Base-by-base conservation (phyloP, 2,797 vertebrate genomes). In the Cossypha dichroa region DNA sequence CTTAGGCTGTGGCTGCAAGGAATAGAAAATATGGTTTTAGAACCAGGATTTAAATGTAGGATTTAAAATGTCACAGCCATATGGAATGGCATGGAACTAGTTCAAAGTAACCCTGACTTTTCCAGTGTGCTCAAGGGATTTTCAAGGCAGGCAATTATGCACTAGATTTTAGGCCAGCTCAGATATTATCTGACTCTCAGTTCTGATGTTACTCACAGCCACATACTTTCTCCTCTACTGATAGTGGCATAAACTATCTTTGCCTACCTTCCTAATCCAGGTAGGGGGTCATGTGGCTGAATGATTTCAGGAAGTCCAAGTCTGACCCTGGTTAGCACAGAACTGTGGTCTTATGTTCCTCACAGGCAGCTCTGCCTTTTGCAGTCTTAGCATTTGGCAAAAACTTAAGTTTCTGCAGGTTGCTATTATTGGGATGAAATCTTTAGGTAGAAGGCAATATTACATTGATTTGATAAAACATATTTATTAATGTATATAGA, bases 11-110 rank as follows among this genome's bases (percentile, higher is more conserved):
- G 60, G 49, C 81, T 88, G 45, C 41, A 83, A 90, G 81, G 75
- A 93, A 54, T 56, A 22, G 45, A 91, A 97, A 93, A 88, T 70
- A 77, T 10, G n/a, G n/a, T 9, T 87, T 94, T 85, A 82, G 75
- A 85, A 91, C 29, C 55, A 77, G 48, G 40, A 77, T 69, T 76
- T 76, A 85, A 76, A 85, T 17, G 18, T 18, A 79, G 67, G 67
- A 76, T 93, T 91, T 70, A 80, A 80, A 91, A 85, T 74, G 67
- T 83, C 72, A 52, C 13, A 72, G 66, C 51, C 17, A 16, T 87
- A 69, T 76, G 52, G 67, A 64, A 60, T 0, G 0, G 49, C 38
- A 68, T 3, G 0, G 41, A 80, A 82, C 25, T 74, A 41, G 75
- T 89, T 68, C 52, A 74, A 85, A 80, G 56, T 67, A 91, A 63